Evolutionary conservation across 1,140 invertebrate species (phyloP).

Genomic region (Odontomachus brunneus): DNA sequence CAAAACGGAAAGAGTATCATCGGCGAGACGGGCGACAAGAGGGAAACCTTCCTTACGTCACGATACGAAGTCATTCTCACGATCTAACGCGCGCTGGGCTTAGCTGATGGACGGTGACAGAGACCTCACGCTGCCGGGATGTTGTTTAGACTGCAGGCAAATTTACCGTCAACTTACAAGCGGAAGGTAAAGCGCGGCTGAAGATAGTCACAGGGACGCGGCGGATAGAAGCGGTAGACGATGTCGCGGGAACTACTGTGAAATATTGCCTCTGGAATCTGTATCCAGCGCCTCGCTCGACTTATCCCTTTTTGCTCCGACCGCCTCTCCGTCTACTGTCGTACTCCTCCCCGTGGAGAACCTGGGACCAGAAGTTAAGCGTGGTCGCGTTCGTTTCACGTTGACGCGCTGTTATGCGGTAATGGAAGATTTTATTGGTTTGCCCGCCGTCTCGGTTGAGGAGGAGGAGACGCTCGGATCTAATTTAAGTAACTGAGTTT

Average conservation of each 20-base stretch:
- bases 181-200: slow-evolving; percentile 1
- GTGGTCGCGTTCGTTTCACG: slow-evolving; percentile 68
- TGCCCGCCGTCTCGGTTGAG: not conserved
- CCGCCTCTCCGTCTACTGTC: slow-evolving; percentile 50
- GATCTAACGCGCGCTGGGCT: not conserved
- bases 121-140: slow-evolving; percentile 17
- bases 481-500: slow-evolving; percentile 60
- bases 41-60: not conserved
- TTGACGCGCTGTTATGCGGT: slow-evolving; percentile 61
- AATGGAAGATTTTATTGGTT: slow-evolving; percentile 59
- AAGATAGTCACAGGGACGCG: slow-evolving; percentile 16
- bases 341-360: slow-evolving; percentile 52
- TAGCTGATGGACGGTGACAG: slow-evolving; percentile 8
- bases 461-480: slow-evolving; percentile 33
- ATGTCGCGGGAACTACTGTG: slow-evolving; percentile 56
- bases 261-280: slow-evolving; percentile 72
- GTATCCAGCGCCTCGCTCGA: slow-evolving; percentile 57
- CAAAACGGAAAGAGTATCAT: too few relatives aligned
- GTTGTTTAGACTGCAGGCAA: slow-evolving; percentile 28
- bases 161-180: slow-evolving; percentile 53
- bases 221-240: slow-evolving; percentile 54
- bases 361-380: slow-evolving; percentile 69
- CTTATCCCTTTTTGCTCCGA: slow-evolving; percentile 35
- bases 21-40: not conserved
- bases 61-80: not conserved